A percentile compares a stretch with the other conserved stretches of the same genome.
Evolutionary conservation across 1,140 invertebrate species (phyloP).

Genomic region (Ditylenchus dipsaci): DNA sequence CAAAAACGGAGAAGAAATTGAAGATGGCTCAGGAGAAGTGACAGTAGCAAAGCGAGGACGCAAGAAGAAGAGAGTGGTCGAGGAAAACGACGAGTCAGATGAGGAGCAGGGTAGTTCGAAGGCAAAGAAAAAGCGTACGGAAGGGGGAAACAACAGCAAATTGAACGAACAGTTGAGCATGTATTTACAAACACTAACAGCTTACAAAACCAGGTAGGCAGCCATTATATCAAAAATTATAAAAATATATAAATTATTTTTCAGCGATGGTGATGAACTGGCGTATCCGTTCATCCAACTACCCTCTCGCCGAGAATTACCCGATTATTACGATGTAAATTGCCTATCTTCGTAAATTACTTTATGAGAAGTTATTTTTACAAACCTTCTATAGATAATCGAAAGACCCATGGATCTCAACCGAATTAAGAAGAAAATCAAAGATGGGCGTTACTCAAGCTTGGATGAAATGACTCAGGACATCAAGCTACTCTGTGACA

Average conservation of each 20-base stretch:
- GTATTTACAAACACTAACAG: constrained; percentile 12
- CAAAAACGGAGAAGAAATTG: constrained; percentile 4
- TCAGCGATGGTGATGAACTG: constrained; percentile 19
- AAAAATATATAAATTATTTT: not conserved
- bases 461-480: constrained; percentile 30
- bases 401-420: constrained; percentile 34
- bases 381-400: constrained; percentile 14
- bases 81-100: not conserved
- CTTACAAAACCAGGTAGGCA: constrained; percentile 21
- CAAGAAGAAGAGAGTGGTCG: constrained; percentile 8
- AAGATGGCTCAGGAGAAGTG: constrained; percentile 5
- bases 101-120: not conserved
- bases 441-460: constrained; percentile 20
- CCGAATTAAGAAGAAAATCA: constrained; percentile 30
- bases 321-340: constrained; percentile 30
- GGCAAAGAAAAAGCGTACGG: constrained; percentile 15
- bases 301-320: constrained; percentile 28
- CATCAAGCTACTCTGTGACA: constrained; percentile 23
- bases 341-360: no score
- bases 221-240: not conserved
- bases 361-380: no score
- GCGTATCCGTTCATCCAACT: constrained; percentile 27
- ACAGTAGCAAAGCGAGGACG: constrained; percentile 1
- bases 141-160: not conserved
- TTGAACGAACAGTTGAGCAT: constrained; percentile 6